Percentiles rank a stretch among this genome's conserved stretches.
Evolutionary conservation across 2,888 invertebrate genomes (phyloP).

Genomic region (Caenorhabditis zanzibari): DNA sequence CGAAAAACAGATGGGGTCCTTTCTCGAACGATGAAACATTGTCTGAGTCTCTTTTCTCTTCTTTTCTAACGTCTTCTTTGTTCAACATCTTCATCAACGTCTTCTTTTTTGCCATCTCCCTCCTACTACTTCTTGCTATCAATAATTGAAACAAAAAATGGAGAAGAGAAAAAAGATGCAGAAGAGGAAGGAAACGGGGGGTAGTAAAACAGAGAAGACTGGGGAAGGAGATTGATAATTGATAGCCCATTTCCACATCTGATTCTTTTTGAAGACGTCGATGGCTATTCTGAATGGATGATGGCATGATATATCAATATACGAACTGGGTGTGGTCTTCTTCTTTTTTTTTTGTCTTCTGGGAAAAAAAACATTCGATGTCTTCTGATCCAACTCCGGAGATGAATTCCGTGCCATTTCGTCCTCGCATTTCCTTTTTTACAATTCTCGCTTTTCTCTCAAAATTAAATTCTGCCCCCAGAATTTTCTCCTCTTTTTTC

Average conservation of each 20-base stretch:
- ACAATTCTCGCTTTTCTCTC: slow-evolving; percentile 18
- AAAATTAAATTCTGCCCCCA: slow-evolving; percentile 8
- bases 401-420: slow-evolving; percentile 37
- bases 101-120: slow-evolving; percentile 11
- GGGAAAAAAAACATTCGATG: not conserved
- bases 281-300: slow-evolving; percentile 9
- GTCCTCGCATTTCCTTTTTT: not conserved
- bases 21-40: slow-evolving; percentile 27
- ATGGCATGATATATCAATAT: slow-evolving; percentile 1
- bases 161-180: not conserved
- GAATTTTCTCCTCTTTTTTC: slow-evolving; percentile 4
- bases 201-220: not conserved
- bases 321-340: slow-evolving; percentile 22
- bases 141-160: slow-evolving; percentile 57
- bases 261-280: slow-evolving; percentile 8
- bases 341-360: not conserved
- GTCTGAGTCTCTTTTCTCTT: slow-evolving; percentile 31
- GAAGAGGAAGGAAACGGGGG: slow-evolving; percentile 6
- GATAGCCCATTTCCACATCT: slow-evolving; percentile 31
- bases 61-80: slow-evolving; percentile 17
- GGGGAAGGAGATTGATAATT: slow-evolving; percentile 49
- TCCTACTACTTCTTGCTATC: slow-evolving; percentile 45
- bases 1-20: slow-evolving; percentile 11
- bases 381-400: slow-evolving; percentile 17
- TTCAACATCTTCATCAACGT: slow-evolving; percentile 24